A percentile compares a stretch with the other conserved stretches of the same genome.
phyloP scores from a whole-genome alignment of 2,888 invertebrate species.

The Sclerodermus sp. region DNA sequence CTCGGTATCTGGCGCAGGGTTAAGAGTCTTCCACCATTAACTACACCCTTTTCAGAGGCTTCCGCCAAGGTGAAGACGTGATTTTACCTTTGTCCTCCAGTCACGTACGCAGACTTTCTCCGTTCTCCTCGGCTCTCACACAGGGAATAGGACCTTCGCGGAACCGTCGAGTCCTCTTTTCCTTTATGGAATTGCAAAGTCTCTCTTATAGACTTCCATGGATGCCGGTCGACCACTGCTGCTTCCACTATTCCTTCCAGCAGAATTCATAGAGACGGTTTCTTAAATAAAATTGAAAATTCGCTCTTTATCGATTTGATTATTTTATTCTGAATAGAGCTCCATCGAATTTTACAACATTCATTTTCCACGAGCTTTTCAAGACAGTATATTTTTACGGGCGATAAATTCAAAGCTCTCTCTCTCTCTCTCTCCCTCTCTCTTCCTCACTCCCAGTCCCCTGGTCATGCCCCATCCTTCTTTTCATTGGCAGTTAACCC shows the following conservation, averaged over 20 bases:
- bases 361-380: too few relatives aligned
- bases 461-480: too few relatives aligned
- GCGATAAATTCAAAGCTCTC: too few relatives aligned
- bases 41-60: conserved; percentile 25
- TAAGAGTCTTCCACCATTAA: conserved; percentile 32
- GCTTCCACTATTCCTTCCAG: background rate
- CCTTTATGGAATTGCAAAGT: conserved; percentile 23
- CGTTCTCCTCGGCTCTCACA: conserved; percentile 26
- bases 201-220: conserved; percentile 5
- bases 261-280: background rate
- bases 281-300: background rate
- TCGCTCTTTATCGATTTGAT: too few relatives aligned
- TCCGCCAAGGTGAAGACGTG: conserved; percentile 26
- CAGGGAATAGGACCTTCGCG: conserved; percentile 27
- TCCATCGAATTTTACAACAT: too few relatives aligned
- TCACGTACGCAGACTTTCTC: conserved; percentile 32
- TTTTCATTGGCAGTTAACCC: too few relatives aligned
- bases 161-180: conserved; percentile 14
- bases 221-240: background rate
- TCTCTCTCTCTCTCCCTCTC: too few relatives aligned
- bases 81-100: conserved; percentile 35
- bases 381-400: too few relatives aligned
- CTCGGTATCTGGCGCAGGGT: conserved; percentile 19
- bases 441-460: too few relatives aligned
- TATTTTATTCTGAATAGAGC: too few relatives aligned